Evolutionary conservation across 1,140 invertebrate species (phyloP), one percentile per base, ranked within the genome.

Genomic region (Sycophaga agraensis): DNA sequence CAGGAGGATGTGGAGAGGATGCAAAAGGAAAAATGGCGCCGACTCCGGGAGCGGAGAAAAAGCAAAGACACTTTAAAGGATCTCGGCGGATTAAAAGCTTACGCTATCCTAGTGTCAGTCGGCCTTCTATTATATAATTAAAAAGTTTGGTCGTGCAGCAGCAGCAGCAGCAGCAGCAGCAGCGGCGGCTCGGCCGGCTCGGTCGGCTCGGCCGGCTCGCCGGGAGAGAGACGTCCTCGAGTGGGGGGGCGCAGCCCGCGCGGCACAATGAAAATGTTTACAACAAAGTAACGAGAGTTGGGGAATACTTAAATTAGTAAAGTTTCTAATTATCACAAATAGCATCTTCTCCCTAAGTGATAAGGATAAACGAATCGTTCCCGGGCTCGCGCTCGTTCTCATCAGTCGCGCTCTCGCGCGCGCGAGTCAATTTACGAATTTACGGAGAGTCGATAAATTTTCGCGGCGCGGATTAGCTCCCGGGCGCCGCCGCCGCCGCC

Each of bases 41-140:
- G n/a, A n/a, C n/a, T n/a, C n/a, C n/a, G 45, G 4, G 24, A 35
- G 31, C 17, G 48, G 21, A 49, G 31, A 58, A 21, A 49, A 49
- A 40, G 45, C 48, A 59, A 64, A 58, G 50, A 59, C 50, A 56
- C 37, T 37, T 61, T 49, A 56, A 63, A 65, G 54, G 51, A 62
- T 54, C 50, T 59, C n/a, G n/a, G 21, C 37, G 51, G 67, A 67
- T 68, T 68, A 67, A 68, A 63, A 64, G 63, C 65, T 68, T 67
- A 66, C 51, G 46, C 42, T 57, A 55, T 54, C 62, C 65, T 51
- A 40, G 53, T 61, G 65, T 65, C 63, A 57, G 49, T 59, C 49
- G 63, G 49, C 65, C 51, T 42, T 49, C 59, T 60, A 50, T 42
- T 49, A 55, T 60, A 50, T 56, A 63, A 65, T 63, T 59, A 67